A percentile compares a stretch with the other conserved stretches of the same genome.
phyloP scores from a whole-genome alignment of 2,113 vertebrate species.

The Copsychus sechellarum region DNA sequence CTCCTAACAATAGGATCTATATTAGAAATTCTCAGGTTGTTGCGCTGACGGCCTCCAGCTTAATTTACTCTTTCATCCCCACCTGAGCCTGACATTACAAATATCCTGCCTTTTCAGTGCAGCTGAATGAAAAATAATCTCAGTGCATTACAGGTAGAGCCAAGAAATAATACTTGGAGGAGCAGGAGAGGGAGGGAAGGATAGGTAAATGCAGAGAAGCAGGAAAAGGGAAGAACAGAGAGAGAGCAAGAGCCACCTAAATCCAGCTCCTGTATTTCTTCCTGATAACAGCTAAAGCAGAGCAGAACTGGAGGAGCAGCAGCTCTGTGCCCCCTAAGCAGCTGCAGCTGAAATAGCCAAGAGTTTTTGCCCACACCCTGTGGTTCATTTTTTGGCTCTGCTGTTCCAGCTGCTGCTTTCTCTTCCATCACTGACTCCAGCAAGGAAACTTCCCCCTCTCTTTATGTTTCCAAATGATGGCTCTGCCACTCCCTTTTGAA shows the following conservation, averaged over 20 bases:
- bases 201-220: not conserved
- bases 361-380: not conserved
- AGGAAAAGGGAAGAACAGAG: not conserved
- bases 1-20: conserved; percentile 44
- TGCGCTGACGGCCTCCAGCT: not conserved
- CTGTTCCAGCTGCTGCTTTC: not conserved
- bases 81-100: conserved; percentile 35
- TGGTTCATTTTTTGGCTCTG: not conserved
- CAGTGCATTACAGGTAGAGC: not conserved
- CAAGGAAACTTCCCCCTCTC: not conserved
- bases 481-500: not conserved
- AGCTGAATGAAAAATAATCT: conserved; percentile 55
- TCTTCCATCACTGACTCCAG: not conserved
- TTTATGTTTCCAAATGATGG: not conserved
- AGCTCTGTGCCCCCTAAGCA: not conserved
- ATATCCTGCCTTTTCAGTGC: conserved; percentile 36
- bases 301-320: not conserved
- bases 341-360: not conserved
- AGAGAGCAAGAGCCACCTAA: not conserved
- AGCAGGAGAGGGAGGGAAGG: not conserved
- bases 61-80: conserved; percentile 12
- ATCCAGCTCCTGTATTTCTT: not conserved
- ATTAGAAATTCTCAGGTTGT: conserved; percentile 17
- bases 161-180: conserved; percentile 18
- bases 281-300: not conserved